These are phyloP conservation scores for Cotesia typhae DNA, from an alignment of 1,140 invertebrate genomes.

Conservation along the genomic window DNA sequence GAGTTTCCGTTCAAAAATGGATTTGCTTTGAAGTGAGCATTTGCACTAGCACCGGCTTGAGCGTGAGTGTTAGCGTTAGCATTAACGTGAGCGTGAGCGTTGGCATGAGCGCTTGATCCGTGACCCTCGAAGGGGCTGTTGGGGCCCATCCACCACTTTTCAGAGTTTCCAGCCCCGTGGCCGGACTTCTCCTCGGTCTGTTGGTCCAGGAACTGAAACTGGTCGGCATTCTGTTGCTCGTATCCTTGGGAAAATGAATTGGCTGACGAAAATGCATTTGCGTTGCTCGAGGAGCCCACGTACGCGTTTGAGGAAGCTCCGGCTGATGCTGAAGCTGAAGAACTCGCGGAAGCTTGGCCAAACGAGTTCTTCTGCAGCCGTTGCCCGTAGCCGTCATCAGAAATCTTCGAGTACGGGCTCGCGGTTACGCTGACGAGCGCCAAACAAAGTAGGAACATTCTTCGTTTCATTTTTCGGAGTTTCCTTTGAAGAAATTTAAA, in stretches of 20 bases:
- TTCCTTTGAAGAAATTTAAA: slow-evolving; percentile 41
- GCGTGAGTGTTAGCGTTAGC: background rate
- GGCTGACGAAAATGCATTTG: slow-evolving; percentile 16
- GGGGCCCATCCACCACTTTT: background rate
- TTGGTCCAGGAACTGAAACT: no score
- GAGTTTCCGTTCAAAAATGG: background rate
- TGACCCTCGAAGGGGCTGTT: slow-evolving; percentile 1
- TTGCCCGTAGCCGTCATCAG: slow-evolving; percentile 36
- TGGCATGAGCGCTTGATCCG: background rate
- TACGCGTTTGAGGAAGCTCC: background rate
- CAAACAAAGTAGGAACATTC: slow-evolving; percentile 39
- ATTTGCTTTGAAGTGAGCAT: background rate
- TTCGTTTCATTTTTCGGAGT: slow-evolving; percentile 43
- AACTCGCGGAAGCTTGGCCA: background rate
- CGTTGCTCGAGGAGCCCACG: background rate
- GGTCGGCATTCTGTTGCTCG: slow-evolving; percentile 4
- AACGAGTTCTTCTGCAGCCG: slow-evolving; percentile 43
- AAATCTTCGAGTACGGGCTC: slow-evolving; percentile 42
- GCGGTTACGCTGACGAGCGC: slow-evolving; percentile 39
- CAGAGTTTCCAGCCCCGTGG: background rate
- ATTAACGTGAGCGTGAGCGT: background rate
- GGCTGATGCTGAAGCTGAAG: background rate
- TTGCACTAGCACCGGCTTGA: background rate
- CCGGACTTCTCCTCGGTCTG: background rate
- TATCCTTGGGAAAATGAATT: slow-evolving; percentile 23